Percentiles rank a stretch among this genome's conserved stretches.
These are phyloP conservation scores for Drosophila meridiana DNA, from an alignment of 2,888 invertebrate species.

Conservation along the genomic window DNA sequence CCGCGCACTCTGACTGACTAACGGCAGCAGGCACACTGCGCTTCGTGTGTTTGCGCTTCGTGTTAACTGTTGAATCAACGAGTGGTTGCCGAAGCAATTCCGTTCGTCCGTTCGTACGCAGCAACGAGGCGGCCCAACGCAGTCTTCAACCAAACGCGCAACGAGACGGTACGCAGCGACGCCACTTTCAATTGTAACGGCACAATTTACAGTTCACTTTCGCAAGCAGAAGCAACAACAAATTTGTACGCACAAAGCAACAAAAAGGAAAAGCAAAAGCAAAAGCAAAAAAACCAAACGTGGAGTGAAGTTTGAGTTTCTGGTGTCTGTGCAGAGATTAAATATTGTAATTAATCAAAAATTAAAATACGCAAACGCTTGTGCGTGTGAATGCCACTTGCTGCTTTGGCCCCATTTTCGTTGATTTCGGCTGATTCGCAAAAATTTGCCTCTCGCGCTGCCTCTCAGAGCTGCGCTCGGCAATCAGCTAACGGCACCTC, in stretches of 20 bases:
- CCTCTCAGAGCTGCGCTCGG: conserved; percentile 32
- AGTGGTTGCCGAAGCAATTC: conserved; percentile 72
- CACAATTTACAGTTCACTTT: conserved; percentile 1
- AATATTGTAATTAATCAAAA: conserved; percentile 1
- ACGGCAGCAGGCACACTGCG: conserved; percentile 8
- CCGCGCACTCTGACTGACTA: not conserved
- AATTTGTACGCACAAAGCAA: conserved; percentile 1
- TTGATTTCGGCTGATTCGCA: conserved; percentile 53
- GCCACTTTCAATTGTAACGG: conserved; percentile 28
- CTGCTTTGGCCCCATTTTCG: conserved; percentile 29
- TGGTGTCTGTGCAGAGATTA: conserved; percentile 9
- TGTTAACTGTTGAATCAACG: conserved; percentile 78
- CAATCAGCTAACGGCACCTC: not conserved
- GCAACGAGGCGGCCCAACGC: conserved; percentile 41
- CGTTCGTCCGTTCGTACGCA: conserved; percentile 48
- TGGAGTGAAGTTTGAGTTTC: not conserved
- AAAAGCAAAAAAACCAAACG: not conserved
- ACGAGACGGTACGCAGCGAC: conserved; percentile 70
- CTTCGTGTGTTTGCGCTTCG: conserved; percentile 35
- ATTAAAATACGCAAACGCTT: not conserved
- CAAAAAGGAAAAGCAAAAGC: not conserved
- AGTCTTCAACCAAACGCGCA: conserved; percentile 78
- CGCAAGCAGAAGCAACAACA: conserved; percentile 2
- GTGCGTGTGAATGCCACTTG: conserved; percentile 26
- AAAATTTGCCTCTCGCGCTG: conserved; percentile 54